These are phyloP conservation scores for Heloderma charlesbogerti DNA, from an alignment of 2,113 vertebrate species.

Conservation along the genomic window DNA sequence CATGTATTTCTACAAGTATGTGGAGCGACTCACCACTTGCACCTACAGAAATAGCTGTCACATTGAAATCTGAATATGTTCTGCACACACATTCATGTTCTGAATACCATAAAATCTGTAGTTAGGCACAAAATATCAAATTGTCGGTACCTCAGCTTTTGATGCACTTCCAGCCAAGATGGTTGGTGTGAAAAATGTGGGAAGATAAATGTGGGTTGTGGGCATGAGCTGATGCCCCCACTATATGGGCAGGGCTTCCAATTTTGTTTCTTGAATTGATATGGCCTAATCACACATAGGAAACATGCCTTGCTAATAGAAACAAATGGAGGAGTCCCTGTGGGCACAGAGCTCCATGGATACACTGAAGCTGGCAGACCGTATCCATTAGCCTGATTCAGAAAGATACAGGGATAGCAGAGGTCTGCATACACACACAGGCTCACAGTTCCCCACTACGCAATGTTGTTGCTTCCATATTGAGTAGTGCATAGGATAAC, in stretches of 20 bases:
- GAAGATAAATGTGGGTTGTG: background rate
- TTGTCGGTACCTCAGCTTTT: background rate
- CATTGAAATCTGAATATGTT: background rate
- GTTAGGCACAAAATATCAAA: background rate
- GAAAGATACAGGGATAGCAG: background rate
- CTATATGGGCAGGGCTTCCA: background rate
- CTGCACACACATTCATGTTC: background rate
- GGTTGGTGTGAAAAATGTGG: background rate
- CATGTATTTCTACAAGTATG: conserved; percentile 24
- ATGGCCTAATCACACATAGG: background rate
- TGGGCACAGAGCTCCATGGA: background rate
- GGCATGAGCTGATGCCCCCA: background rate
- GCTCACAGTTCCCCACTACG: background rate
- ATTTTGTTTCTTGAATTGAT: background rate
- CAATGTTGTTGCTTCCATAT: background rate
- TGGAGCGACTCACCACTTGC: background rate
- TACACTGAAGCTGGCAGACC: too few relatives aligned
- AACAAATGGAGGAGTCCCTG: background rate
- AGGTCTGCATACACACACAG: background rate
- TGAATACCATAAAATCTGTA: background rate
- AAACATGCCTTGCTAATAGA: background rate
- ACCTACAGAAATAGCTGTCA: background rate
- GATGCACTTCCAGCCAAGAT: background rate
- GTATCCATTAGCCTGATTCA: too few relatives aligned
- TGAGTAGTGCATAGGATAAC: background rate